phyloP scores from a whole-genome alignment of 2,113 vertebrate species.

The Thomomys bottae region DNA sequence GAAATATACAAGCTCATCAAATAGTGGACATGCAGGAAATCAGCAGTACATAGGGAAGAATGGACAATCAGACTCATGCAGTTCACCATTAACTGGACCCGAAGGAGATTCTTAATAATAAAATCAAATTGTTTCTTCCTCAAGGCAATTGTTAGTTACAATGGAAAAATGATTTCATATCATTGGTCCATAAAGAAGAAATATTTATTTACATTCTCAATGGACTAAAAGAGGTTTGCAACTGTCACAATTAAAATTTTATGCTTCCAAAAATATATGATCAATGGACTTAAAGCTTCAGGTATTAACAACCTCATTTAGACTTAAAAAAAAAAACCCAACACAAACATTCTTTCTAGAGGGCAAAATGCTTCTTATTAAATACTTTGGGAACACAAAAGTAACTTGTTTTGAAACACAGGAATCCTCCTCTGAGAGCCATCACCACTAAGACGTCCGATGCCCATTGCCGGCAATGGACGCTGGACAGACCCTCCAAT shows the following conservation, averaged over 20 bases:
- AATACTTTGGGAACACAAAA: constrained; percentile 83
- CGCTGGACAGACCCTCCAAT: constrained; percentile 48
- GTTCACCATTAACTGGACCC: constrained; percentile 44
- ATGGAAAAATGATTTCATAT: constrained; percentile 71
- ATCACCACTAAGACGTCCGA: constrained; percentile 71
- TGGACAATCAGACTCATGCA: constrained; percentile 60
- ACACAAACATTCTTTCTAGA: constrained; percentile 85
- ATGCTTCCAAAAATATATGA: constrained; percentile 77
- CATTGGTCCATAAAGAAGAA: constrained; percentile 79
- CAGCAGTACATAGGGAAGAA: constrained; percentile 21
- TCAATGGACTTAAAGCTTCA: constrained; percentile 84
- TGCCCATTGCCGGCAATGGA: constrained; percentile 85
- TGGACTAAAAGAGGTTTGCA: constrained; percentile 73
- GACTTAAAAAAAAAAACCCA: constrained; percentile 86
- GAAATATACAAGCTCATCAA: constrained; percentile 55
- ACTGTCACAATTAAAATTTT: constrained; percentile 71
- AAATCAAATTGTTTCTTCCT: constrained; percentile 67
- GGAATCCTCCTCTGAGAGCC: constrained; percentile 61
- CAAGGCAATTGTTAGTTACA: constrained; percentile 54
- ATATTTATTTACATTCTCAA: constrained; percentile 68
- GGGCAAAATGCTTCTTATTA: constrained; percentile 87
- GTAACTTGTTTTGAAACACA: constrained; percentile 75
- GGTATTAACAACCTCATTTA: constrained; percentile 83
- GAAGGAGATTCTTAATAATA: constrained; percentile 48
- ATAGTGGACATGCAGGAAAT: constrained; percentile 64